Evolutionary conservation across 2,888 invertebrate genomes (phyloP).

Genomic region (Conus canariensis): DNA sequence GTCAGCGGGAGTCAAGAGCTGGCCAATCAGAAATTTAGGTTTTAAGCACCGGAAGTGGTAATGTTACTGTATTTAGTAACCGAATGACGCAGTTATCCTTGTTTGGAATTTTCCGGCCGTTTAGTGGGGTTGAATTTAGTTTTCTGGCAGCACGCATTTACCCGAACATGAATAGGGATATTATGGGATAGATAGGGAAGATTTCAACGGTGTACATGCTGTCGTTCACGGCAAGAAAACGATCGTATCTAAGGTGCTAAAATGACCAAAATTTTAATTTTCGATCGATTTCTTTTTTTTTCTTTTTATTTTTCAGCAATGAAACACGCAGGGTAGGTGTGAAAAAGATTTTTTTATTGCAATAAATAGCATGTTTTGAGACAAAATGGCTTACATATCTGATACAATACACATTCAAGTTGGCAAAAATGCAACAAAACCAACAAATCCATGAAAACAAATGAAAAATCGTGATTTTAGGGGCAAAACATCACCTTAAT

Average conservation of each 20-base stretch:
- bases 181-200: background rate
- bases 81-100: background rate
- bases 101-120: background rate
- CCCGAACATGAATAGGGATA: background rate
- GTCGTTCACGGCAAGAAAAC: background rate
- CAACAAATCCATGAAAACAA: background rate
- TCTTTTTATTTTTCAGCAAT: background rate
- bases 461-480: background rate
- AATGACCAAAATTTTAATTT: background rate
- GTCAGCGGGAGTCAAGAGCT: background rate
- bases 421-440: background rate
- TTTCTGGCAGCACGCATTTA: background rate
- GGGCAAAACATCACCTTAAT: constrained; percentile 2
- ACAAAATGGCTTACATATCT: background rate
- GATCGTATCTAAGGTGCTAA: background rate
- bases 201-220: background rate
- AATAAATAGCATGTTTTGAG: background rate
- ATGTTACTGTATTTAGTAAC: background rate
- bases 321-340: background rate
- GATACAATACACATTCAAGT: background rate
- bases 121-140: background rate
- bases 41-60: background rate
- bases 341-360: background rate
- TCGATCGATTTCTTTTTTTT: background rate
- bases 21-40: background rate